Base-by-base conservation (phyloP, 2,888 invertebrate genomes). In the Galerucella pusilla region DNA sequence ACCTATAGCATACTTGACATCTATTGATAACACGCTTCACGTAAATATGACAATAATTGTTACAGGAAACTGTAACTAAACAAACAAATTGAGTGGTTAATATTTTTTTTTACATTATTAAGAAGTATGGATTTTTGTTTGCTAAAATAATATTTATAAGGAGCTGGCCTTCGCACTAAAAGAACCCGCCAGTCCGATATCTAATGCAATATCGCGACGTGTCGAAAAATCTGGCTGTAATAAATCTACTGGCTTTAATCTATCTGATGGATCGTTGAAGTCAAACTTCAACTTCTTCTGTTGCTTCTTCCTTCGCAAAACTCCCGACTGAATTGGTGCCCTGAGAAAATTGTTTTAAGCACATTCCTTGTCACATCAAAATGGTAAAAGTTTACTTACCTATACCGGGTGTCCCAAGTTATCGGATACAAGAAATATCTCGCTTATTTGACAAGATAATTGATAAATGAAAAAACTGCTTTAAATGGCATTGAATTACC, bases 151-250 rank as follows among this genome's bases (percentile, higher is more conserved):
- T 54, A n/a, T 54, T 54, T 54, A n/a, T 9, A 20, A 10, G 9
- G 11, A 20, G 16, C 16, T 20, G 20, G 68, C 68, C 25, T 59
- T 35, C 45, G 28, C n/a, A 68, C 68, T 68, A 71, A 63, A 54
- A 71, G 16, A 49, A 46, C 65, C 16, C 25, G 71, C 49, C 67
- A 57, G 52, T 64, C 65, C 71, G 76, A 80, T 81, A 80, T 80
- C 78, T 79, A 80, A 78, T 76, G 75, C 79, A 77, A 80, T 80
- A 81, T 80, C 80, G 74, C 77, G 73, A 78, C 80, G 80, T 78
- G 78, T 78, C 79, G 79, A 79, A 81, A 81, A 78, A 77, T 78
- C 73, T 73, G 71, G 77, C 75, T 59, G 74, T 49, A 78, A 78
- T 77, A 77, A 78, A 78, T 78, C 77, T 74, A 68, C 77, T 66